Evolutionary conservation across 2,888 invertebrate species (phyloP).

Genomic region (Exephanes ischioxanthus): DNA sequence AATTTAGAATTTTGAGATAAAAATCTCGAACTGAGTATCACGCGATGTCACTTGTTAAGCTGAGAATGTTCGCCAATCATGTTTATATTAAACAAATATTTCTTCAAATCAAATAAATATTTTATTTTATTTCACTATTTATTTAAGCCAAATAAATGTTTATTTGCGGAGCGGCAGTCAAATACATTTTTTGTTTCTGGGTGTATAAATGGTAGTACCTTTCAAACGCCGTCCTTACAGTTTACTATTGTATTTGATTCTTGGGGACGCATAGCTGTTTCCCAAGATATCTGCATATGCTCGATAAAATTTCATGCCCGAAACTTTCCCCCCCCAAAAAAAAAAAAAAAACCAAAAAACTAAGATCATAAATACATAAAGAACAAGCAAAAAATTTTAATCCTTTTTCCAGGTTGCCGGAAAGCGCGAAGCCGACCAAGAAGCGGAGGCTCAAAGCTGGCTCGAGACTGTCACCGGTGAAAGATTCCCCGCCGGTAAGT

Average conservation of each 20-base stretch:
- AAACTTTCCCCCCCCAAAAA: neutral
- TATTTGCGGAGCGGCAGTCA: too few relatives aligned
- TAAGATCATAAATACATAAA: neutral
- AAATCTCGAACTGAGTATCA: neutral
- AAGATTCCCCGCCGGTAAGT: slow-evolving; percentile 88
- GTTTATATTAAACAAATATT: too few relatives aligned
- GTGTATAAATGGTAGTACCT: too few relatives aligned
- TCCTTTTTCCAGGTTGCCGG: slow-evolving; percentile 89
- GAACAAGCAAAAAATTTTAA: neutral
- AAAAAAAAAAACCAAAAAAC: neutral
- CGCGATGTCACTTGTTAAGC: too few relatives aligned
- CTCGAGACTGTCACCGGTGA: slow-evolving; percentile 93
- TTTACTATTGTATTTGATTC: too few relatives aligned
- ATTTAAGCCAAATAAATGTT: too few relatives aligned
- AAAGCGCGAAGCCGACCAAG: slow-evolving; percentile 92
- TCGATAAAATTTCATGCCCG: neutral
- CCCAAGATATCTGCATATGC: neutral
- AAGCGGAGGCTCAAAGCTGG: slow-evolving; percentile 94
- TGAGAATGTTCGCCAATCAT: too few relatives aligned
- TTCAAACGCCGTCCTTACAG: neutral
- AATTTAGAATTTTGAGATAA: neutral
- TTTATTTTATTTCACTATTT: too few relatives aligned
- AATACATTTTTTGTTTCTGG: too few relatives aligned
- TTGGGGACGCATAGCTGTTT: too few relatives aligned
- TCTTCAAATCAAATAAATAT: too few relatives aligned